These are phyloP conservation scores for Ctenoplectra terminalis DNA, from an alignment of 1,140 invertebrate genomes.

Conservation along the genomic window DNA sequence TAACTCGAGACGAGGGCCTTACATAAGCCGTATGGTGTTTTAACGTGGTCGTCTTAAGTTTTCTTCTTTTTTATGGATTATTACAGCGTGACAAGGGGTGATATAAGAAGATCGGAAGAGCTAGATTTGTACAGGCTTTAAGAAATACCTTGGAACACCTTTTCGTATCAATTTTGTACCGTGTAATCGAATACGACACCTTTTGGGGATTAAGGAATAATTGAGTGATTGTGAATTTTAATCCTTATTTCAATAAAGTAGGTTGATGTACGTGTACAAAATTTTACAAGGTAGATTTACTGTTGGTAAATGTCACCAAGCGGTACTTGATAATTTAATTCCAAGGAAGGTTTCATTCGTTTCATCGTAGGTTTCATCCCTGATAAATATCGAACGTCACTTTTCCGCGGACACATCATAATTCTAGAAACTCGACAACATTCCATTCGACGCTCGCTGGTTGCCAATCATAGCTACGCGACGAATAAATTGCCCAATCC, in stretches of 20 bases:
- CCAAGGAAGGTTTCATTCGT: neutral
- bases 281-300: neutral
- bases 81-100: neutral
- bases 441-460: neutral
- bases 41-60: neutral
- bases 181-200: no score
- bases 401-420: constrained; percentile 14
- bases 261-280: no score
- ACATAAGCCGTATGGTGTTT: no score
- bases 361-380: neutral
- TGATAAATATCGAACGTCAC: constrained; percentile 3
- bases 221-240: neutral
- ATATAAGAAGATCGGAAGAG: neutral
- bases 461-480: neutral
- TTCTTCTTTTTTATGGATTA: neutral
- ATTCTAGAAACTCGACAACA: constrained; percentile 1
- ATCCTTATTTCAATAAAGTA: no score
- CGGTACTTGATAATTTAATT: neutral
- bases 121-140: neutral
- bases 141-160: neutral
- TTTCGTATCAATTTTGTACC: neutral
- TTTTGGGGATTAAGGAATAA: neutral
- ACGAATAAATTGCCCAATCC: constrained; percentile 2
- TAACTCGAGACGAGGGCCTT: neutral
- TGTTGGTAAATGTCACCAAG: neutral